phyloP scores from a whole-genome alignment of 2,113 vertebrate genomes.

The Cryptoleucopteryx plumbea region DNA sequence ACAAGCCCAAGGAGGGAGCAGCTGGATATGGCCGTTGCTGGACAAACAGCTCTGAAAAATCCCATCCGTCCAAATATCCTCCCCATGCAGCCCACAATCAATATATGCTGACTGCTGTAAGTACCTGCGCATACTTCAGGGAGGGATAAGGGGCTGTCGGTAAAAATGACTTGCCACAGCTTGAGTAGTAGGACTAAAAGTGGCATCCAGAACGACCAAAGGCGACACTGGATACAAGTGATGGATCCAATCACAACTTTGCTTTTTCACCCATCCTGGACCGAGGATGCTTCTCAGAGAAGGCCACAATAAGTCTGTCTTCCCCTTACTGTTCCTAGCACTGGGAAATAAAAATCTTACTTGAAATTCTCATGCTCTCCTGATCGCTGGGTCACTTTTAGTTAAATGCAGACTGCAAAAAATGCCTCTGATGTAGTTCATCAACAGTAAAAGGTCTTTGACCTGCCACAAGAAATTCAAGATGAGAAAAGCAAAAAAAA shows the following conservation, averaged over 20 bases:
- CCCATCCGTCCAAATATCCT: background rate
- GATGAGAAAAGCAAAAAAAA: background rate
- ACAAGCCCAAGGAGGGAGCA: background rate
- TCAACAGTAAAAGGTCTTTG: background rate
- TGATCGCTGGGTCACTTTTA: background rate
- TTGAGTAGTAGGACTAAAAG: background rate
- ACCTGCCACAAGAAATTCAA: background rate
- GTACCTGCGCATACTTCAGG: background rate
- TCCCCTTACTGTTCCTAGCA: background rate
- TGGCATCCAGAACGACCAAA: background rate
- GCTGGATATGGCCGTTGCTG: background rate
- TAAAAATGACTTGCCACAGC: background rate
- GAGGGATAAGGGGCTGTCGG: background rate
- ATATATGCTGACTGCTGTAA: background rate
- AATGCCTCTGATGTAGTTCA: background rate
- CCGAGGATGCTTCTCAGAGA: fast-evolving
- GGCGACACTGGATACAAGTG: background rate
- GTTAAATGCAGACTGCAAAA: background rate
- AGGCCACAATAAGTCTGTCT: background rate
- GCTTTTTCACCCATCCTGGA: background rate
- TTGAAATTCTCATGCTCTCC: background rate
- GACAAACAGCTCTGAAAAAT: background rate
- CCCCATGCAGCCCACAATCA: background rate
- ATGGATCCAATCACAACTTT: background rate
- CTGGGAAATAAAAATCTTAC: background rate